phyloP scores from a whole-genome alignment of 2,888 invertebrate species.

The Cephus runcator region DNA sequence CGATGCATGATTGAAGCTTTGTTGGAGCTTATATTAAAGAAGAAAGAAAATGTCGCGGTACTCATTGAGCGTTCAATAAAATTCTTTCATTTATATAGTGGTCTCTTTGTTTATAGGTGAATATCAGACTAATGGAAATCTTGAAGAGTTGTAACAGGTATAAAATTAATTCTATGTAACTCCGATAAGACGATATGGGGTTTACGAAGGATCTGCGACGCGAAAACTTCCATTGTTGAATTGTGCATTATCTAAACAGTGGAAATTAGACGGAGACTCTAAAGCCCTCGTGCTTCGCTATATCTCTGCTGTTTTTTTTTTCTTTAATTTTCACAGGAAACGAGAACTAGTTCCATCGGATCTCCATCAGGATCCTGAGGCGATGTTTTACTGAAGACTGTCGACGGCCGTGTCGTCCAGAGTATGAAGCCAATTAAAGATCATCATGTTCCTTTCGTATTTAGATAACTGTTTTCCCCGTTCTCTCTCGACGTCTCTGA shows the following conservation, averaged over 20 bases:
- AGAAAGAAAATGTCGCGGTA: neutral
- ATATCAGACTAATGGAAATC: neutral
- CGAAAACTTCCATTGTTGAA: neutral
- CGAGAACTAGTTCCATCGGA: neutral
- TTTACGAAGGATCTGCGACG: neutral
- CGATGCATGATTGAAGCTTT: neutral
- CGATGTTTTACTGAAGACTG: conserved; percentile 10
- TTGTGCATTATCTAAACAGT: neutral
- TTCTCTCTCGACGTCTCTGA: conserved; percentile 83
- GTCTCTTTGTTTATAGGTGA: neutral
- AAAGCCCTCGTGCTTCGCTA: neutral
- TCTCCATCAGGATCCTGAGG: neutral
- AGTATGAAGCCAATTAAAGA: conserved; percentile 93
- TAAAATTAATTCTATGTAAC: neutral
- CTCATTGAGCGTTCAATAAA: neutral
- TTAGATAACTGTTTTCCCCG: conserved; percentile 87
- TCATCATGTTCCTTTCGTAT: conserved; percentile 94
- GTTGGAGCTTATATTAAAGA: neutral
- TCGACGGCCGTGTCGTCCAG: conserved; percentile 78
- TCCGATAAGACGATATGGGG: neutral
- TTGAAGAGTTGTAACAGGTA: neutral
- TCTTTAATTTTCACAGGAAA: neutral
- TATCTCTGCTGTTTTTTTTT: neutral
- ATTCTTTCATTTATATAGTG: neutral
- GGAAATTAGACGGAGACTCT: neutral